Base-by-base conservation (phyloP, 2,888 invertebrate genomes). In the Apoda limacodes region DNA sequence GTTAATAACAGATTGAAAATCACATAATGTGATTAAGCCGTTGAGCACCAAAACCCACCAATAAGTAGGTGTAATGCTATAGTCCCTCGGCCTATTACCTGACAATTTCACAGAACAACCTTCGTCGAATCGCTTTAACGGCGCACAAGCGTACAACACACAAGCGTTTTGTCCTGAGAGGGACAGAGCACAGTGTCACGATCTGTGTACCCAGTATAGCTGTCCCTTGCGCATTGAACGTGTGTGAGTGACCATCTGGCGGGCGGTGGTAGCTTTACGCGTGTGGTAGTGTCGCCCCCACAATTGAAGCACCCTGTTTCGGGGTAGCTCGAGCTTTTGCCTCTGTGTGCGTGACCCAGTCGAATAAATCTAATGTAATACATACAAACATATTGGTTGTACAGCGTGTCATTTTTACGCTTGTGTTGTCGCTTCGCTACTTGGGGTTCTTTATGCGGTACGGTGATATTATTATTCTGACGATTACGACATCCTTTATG, bases 71-170 rank as follows among this genome's bases (percentile, higher is more conserved):
- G 75, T 76, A 76, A 75, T 74, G 60, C 66, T 68, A 72, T 67
- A 76, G 75, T 67, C 68, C 66, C 66, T 63, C 66, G 62, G 74
- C 74, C 76, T 80, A 80, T 78, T 80, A 80, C 80, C 80, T 80
- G 78, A 72, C 76, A 78, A 80, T 78, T 78, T 78, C 75, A 76
- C 76, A 72, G 78, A 75, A 75, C 74, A 76, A 75, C 74, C 72
- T 71, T 74, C 74, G 63, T 68, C 60, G 65, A 62, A 59, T 63
- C 64, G 65, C 59, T 66, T 57, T 65, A 59, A 67, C 67, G 57
- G 69, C 76, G 76, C 75, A 75, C 75, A 71, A 51, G 57, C 52
- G 60, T 59, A 60, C 60, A 68, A 68, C 70, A 67, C 66, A 71
- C 71, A 70, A 64, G 58, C 55, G 61, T 65, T 63, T 64, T 62